Evolutionary conservation across 2,888 invertebrate species (phyloP).

Genomic region (Drepanosiphum platanoidis): DNA sequence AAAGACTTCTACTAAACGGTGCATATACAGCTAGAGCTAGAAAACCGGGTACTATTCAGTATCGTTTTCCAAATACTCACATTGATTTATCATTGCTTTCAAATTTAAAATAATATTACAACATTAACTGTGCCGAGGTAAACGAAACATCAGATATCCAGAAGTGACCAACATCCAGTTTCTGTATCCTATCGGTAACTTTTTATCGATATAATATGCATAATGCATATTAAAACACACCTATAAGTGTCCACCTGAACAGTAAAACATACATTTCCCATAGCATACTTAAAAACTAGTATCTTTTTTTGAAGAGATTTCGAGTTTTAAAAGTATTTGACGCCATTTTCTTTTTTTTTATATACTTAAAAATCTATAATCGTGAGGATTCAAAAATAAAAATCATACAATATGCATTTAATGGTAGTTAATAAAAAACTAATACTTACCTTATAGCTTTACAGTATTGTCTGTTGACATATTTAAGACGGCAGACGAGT

Average conservation of each 20-base stretch:
- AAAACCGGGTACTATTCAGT: background rate
- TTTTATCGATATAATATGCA: too few relatives aligned
- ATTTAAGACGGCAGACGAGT: background rate
- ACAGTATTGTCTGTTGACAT: background rate
- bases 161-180: background rate
- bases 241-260: too few relatives aligned
- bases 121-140: background rate
- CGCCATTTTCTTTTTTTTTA: background rate
- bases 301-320: background rate
- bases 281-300: background rate
- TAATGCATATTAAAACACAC: too few relatives aligned
- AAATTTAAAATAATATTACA: constrained; percentile 10
- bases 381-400: background rate
- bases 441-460: background rate
- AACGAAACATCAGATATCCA: background rate
- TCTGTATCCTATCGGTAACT: background rate
- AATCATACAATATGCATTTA: background rate
- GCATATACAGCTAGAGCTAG: background rate
- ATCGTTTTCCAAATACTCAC: background rate
- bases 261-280: too few relatives aligned
- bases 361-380: background rate
- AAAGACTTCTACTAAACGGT: background rate
- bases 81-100: constrained; percentile 26
- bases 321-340: background rate
- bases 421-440: background rate